Evolutionary conservation across 35 echinoderm and acorn worm species (phyloP).

Genomic region (Lytechinus pictus): DNA sequence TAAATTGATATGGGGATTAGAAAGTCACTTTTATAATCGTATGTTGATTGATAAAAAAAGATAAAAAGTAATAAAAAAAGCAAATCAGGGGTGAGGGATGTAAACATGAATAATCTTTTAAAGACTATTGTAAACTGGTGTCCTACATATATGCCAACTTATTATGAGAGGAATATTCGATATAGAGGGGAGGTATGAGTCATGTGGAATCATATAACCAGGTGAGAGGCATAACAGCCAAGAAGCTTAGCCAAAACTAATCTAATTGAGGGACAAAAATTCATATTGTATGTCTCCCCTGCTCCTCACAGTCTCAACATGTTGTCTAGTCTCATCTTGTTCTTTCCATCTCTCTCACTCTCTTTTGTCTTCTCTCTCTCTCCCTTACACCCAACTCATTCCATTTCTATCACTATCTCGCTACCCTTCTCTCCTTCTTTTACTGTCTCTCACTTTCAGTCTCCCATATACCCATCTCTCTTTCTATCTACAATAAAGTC

Average conservation of each 20-base stretch:
- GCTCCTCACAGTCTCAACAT: neutral
- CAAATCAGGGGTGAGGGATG: neutral
- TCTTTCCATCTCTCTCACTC: neutral
- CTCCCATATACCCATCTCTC: neutral
- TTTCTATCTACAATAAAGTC: neutral
- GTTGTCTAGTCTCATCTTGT: neutral
- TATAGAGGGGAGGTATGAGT: neutral
- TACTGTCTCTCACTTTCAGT: neutral
- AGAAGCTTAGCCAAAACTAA: slow-evolving; percentile 12
- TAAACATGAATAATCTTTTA: neutral
- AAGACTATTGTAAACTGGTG: neutral
- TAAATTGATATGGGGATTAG: too few species aligned
- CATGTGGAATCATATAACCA: slow-evolving; percentile 18
- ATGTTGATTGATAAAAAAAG: neutral
- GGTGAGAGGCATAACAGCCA: slow-evolving; percentile 3
- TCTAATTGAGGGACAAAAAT: neutral
- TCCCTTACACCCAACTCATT: neutral
- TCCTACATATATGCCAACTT: neutral
- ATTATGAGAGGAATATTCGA: neutral
- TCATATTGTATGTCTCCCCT: neutral
- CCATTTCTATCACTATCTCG: neutral
- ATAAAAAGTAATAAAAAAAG: too few species aligned
- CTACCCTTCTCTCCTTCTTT: neutral
- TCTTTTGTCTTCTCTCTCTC: neutral
- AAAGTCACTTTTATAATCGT: too few species aligned